Conservation (phyloP, 2,888 invertebrate genomes). For the Drosophila quinaria region DNA sequence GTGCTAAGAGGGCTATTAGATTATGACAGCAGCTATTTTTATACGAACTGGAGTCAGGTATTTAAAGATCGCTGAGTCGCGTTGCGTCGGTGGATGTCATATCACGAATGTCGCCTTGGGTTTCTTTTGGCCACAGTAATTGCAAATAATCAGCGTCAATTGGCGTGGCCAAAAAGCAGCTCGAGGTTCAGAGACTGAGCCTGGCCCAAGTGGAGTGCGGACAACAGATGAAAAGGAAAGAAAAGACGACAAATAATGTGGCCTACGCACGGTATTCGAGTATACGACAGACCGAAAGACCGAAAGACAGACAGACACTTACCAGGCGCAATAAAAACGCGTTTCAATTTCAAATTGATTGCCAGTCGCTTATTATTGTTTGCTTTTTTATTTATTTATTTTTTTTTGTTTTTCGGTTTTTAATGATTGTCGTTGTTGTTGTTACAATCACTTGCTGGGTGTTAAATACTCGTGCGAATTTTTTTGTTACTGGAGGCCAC, state of each 20-base stretch:
- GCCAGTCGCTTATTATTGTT: slow-evolving; percentile 66
- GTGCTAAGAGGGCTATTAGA: slow-evolving; percentile 44
- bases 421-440: slow-evolving; percentile 51
- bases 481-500: slow-evolving; percentile 72
- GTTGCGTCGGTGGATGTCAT: slow-evolving; percentile 45
- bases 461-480: slow-evolving; percentile 80
- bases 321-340: slow-evolving; percentile 66
- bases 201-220: slow-evolving; percentile 1
- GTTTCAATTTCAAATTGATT: slow-evolving; percentile 82
- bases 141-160: slow-evolving; percentile 77
- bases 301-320: slow-evolving; percentile 42
- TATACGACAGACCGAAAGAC: slow-evolving; percentile 25
- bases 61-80: slow-evolving; percentile 32
- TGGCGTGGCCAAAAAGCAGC: slow-evolving; percentile 65
- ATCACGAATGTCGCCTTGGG: slow-evolving; percentile 69
- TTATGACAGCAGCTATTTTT: slow-evolving; percentile 68
- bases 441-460: slow-evolving; percentile 51
- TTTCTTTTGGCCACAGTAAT: slow-evolving; percentile 64
- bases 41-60: slow-evolving; percentile 37
- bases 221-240: slow-evolving; percentile 14
- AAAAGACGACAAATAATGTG: slow-evolving; percentile 42
- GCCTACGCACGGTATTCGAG: slow-evolving; percentile 68
- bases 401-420: slow-evolving; percentile 52
- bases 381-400: not conserved
- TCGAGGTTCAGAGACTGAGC: slow-evolving; percentile 30